Conservation (phyloP, 2,888 invertebrate genomes). For the Sinopyrophorus schimmeli region DNA sequence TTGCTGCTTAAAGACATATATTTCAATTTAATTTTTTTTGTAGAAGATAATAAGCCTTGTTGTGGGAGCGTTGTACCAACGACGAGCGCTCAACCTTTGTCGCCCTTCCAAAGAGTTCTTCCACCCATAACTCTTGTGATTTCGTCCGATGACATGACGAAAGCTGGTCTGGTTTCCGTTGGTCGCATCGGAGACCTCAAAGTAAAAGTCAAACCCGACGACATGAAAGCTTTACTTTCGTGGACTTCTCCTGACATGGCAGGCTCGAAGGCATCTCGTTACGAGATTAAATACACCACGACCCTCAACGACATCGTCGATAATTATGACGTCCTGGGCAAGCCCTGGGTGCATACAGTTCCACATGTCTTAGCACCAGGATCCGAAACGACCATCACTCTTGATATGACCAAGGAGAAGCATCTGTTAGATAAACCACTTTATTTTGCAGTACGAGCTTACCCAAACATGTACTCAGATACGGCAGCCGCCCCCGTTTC, state of each 20-base stretch:
- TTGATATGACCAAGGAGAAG: slow-evolving; percentile 57
- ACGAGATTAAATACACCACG: slow-evolving; percentile 58
- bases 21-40: neutral
- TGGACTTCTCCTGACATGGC: slow-evolving; percentile 67
- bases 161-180: slow-evolving; percentile 49
- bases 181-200: slow-evolving; percentile 62
- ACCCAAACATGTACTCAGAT: slow-evolving; percentile 51
- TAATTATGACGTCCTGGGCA: slow-evolving; percentile 55
- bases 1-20: neutral
- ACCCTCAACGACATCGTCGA: slow-evolving; percentile 56
- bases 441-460: slow-evolving; percentile 60
- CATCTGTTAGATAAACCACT: slow-evolving; percentile 57
- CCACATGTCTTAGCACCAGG: slow-evolving; percentile 58
- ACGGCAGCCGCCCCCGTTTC: slow-evolving; percentile 56
- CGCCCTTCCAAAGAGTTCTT: slow-evolving; percentile 59
- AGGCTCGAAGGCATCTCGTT: slow-evolving; percentile 56
- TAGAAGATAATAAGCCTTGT: slow-evolving; percentile 54
- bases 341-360: slow-evolving; percentile 54
- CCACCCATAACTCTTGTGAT: slow-evolving; percentile 57
- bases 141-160: slow-evolving; percentile 50
- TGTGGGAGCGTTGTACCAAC: slow-evolving; percentile 60
- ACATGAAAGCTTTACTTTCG: slow-evolving; percentile 57
- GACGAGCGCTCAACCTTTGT: slow-evolving; percentile 55
- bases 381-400: slow-evolving; percentile 57
- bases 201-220: slow-evolving; percentile 54